A percentile compares a stretch with the other conserved stretches of the same genome.
phyloP scores from a whole-genome alignment of 2,797 vertebrate genomes.

The Syndactyla subalaris region DNA sequence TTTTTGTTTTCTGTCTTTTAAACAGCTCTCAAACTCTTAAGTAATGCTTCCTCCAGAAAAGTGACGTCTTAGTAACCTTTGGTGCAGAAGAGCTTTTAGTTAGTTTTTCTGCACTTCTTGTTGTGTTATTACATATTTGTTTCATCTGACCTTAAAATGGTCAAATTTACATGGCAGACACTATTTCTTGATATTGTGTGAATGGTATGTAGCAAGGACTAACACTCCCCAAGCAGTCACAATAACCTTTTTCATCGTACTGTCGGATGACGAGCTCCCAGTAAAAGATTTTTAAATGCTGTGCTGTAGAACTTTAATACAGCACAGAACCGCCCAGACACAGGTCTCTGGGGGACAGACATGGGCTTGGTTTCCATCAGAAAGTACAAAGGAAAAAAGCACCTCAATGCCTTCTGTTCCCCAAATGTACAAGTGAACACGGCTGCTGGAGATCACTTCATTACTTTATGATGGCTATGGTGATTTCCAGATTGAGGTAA shows the following conservation, averaged over 20 bases:
- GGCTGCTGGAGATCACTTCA: neutral
- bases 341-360: neutral
- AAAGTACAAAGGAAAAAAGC: neutral
- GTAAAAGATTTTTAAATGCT: neutral
- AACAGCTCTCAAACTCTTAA: neutral
- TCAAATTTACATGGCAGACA: neutral
- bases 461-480: neutral
- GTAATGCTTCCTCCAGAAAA: neutral
- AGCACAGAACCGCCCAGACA: neutral
- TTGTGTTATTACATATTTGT: neutral
- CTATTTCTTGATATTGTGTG: neutral
- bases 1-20: neutral
- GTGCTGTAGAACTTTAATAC: neutral
- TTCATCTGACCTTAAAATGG: neutral
- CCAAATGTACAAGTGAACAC: fast-evolving
- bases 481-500: neutral
- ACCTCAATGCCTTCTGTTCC: neutral
- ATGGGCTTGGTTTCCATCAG: neutral
- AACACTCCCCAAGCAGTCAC: neutral
- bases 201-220: neutral
- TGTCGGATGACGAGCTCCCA: neutral
- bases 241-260: neutral
- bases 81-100: neutral
- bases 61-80: neutral
- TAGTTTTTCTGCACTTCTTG: neutral